These are phyloP conservation scores for Pterocles gutturalis DNA, from an alignment of 2,113 vertebrate species.

Conservation along the genomic window DNA sequence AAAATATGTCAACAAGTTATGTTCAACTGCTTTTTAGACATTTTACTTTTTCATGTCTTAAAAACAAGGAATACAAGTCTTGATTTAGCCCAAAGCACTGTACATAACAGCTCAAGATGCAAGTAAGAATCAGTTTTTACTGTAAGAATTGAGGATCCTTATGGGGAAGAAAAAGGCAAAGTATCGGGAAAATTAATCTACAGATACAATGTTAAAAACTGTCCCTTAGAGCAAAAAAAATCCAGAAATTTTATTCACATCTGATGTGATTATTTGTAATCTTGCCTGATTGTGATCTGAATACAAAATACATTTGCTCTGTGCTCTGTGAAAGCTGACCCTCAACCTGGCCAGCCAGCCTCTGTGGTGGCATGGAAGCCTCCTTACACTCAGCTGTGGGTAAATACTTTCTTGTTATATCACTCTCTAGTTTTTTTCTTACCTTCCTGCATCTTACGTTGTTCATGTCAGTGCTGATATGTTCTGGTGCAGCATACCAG, in stretches of 20 bases:
- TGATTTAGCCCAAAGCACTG: background rate
- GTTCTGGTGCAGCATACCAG: background rate
- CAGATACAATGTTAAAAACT: background rate
- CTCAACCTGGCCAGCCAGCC: background rate
- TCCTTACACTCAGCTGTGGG: background rate
- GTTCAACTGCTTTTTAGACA: background rate
- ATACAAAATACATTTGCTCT: background rate
- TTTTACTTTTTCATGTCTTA: background rate
- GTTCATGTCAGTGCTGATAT: fast-evolving
- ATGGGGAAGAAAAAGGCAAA: background rate
- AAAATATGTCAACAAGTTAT: background rate
- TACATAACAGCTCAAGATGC: background rate
- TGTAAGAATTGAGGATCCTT: background rate
- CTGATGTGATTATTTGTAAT: background rate
- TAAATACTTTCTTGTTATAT: background rate
- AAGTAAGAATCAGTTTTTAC: background rate
- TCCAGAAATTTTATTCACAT: background rate
- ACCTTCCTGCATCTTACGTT: fast-evolving
- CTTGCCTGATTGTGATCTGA: background rate
- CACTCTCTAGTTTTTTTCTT: background rate
- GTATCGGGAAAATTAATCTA: background rate
- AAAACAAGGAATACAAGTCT: background rate
- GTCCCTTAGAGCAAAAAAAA: background rate
- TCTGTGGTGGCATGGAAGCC: background rate
- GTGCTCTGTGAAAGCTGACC: background rate